Base-by-base conservation (phyloP, 2,888 invertebrate species). In the Sphaerophoria rueppellii region DNA sequence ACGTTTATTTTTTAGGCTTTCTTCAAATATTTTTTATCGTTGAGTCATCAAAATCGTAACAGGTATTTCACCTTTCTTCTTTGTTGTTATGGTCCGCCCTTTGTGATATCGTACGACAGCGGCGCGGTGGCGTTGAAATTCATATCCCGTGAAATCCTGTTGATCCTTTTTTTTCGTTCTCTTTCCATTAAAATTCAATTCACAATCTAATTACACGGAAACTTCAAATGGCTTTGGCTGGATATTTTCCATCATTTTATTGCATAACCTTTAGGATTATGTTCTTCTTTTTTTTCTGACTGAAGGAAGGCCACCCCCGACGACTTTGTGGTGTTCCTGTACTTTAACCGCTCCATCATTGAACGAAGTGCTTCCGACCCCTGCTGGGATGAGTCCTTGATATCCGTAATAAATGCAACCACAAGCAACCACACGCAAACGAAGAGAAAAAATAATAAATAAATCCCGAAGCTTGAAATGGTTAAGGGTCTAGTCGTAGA, bases 201-300 rank as follows among this genome's bases (percentile, higher is more conserved):
- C 81, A 70, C 57, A 81, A 85, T 85, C 85, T 85, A 85, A 85
- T 85, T 85, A 85, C 85, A 85, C 85, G 85, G 85, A 85, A 85
- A 85, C 76, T 85, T 85, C 85, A 85, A 85, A 85, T 85, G 85
- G 73, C 12, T 82, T 81, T 76, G 48, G 9, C 11, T 12, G 2
- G 5, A 74, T 24, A 24, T 43, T 60, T 40, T 40, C 24, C 24
- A 12, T 12, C 0, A 12, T 80, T 85, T 85, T 85, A 85, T 85
- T 80, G 77, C 85, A 65, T 85, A 85, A 85, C 85, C 85, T 85
- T 85, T 80, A 14, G 76, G 76, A 76, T 74, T 83, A 70, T 78
- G 32, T 65, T 50, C 43, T 46, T 77, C 52, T 50, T 54, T 54
- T n/a, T n/a, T n/a, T n/a, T n/a, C n/a, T n/a, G n/a, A n/a, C n/a